phyloP scores from a whole-genome alignment of 2,797 vertebrate species.

The Cygnus olor region DNA sequence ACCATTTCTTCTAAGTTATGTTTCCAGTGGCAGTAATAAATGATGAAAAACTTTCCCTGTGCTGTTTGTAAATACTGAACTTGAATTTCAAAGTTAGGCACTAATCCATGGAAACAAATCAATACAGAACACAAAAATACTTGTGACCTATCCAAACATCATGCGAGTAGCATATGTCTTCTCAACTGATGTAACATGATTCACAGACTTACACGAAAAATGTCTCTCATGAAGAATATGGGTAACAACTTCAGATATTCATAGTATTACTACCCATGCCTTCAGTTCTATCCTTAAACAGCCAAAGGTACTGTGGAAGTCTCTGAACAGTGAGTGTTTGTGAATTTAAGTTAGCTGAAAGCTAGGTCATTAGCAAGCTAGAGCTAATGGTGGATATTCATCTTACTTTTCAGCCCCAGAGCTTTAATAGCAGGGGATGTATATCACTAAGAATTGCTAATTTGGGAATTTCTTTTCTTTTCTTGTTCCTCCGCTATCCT shows the following conservation, averaged over 20 bases:
- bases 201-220: background rate
- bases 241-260: background rate
- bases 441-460: background rate
- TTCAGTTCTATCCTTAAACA: background rate
- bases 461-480: background rate
- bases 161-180: slow-evolving; percentile 4
- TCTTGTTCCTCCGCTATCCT: background rate
- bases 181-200: background rate
- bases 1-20: slow-evolving; percentile 51
- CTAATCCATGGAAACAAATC: slow-evolving; percentile 43
- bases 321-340: background rate
- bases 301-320: background rate
- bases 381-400: background rate
- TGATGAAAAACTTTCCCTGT: slow-evolving; percentile 2
- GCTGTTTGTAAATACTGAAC: slow-evolving; percentile 49
- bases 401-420: background rate
- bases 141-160: slow-evolving; percentile 24
- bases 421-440: background rate
- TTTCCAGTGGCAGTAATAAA: no score
- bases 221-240: background rate
- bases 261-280: background rate
- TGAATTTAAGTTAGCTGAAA: background rate
- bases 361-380: background rate
- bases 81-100: slow-evolving; percentile 40
- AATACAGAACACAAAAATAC: slow-evolving; percentile 11